Evolutionary conservation across 2,113 vertebrate species (phyloP).

Genomic region (Onychostruthus taczanowskii): DNA sequence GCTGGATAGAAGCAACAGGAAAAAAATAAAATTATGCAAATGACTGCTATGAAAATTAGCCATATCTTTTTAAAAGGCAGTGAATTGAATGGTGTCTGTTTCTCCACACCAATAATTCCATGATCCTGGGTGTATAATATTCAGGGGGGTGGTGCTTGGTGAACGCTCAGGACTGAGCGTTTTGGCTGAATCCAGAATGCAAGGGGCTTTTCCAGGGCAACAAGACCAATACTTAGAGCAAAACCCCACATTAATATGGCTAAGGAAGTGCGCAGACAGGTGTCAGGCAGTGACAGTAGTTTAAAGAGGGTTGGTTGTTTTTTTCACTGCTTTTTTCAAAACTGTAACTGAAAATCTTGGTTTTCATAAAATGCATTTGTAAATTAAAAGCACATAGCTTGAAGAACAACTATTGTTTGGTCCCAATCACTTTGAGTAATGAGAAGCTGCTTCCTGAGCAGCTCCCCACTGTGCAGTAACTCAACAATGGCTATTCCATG

Average conservation of each 20-base stretch:
- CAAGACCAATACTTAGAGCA: background rate
- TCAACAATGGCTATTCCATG: background rate
- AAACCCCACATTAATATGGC: background rate
- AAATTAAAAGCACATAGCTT: conserved; percentile 16
- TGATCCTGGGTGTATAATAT: background rate
- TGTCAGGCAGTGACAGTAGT: background rate
- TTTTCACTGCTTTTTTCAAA: background rate
- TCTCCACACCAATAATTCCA: background rate
- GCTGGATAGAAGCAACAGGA: background rate
- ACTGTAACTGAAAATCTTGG: background rate
- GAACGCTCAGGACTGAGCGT: background rate
- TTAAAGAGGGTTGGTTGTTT: background rate
- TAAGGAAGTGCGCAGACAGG: background rate
- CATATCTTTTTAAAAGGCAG: background rate
- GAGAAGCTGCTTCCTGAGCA: background rate
- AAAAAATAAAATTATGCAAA: background rate
- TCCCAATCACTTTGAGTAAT: background rate
- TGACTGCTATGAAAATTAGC: background rate
- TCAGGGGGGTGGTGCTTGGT: background rate
- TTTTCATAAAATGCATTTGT: background rate
- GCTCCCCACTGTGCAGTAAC: background rate
- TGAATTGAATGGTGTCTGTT: background rate
- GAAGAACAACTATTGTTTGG: background rate
- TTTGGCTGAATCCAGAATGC: background rate
- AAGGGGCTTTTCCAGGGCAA: background rate